Evolutionary conservation across 2,888 invertebrate genomes (phyloP).

Genomic region (Bimastos eiseni): DNA sequence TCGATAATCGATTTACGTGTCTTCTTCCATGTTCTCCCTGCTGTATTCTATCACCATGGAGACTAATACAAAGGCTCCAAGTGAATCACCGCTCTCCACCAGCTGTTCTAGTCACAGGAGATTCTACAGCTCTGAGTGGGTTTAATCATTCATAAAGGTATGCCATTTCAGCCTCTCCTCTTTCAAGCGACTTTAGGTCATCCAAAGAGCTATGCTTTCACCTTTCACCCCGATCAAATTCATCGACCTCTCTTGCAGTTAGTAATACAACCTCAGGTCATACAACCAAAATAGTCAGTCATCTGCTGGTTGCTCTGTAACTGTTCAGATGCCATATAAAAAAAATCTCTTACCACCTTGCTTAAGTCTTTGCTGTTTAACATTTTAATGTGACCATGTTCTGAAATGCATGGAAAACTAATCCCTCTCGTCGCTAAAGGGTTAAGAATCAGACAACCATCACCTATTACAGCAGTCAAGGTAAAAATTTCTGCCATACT

Average conservation of each 20-base stretch:
- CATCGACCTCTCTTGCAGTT: not conserved
- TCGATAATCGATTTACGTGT: not conserved
- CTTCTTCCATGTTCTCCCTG: not conserved
- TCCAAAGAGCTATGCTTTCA: not conserved
- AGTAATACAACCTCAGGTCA: not conserved
- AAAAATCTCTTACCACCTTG: too few relatives aligned
- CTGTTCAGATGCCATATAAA: too few relatives aligned
- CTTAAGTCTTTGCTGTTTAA: too few relatives aligned
- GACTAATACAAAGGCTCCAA: not conserved
- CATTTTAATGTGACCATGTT: too few relatives aligned
- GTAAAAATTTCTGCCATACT: too few relatives aligned
- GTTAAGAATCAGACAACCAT: too few relatives aligned
- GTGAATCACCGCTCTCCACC: not conserved
- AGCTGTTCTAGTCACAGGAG: not conserved
- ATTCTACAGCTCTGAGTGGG: not conserved
- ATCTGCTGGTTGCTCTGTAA: not conserved
- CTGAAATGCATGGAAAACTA: too few relatives aligned
- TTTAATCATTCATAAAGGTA: slow-evolving; percentile 5
- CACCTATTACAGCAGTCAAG: too few relatives aligned
- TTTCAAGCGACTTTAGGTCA: not conserved
- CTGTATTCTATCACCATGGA: slow-evolving; percentile 6
- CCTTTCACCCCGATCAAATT: not conserved
- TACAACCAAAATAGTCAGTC: not conserved
- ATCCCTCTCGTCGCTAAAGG: too few relatives aligned
- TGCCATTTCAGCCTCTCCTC: not conserved